Percentiles rank a stretch among this genome's conserved stretches.
Conservation (phyloP, 2,113 vertebrate species). For the human region DNA sequence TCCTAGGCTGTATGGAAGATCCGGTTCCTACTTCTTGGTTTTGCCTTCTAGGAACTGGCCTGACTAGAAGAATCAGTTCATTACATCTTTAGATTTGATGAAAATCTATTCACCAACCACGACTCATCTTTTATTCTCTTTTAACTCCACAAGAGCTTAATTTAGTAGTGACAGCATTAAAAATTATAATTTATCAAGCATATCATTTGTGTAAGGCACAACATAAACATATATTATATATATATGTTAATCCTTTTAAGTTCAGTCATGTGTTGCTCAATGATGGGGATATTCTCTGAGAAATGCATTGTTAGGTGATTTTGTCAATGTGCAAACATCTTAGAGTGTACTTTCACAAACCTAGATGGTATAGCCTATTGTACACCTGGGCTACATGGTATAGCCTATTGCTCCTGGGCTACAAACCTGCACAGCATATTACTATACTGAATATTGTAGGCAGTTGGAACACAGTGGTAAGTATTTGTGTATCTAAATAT, state of each 20-base stretch:
- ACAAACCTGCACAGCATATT: not conserved
- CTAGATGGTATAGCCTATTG: not conserved
- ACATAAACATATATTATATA: not conserved
- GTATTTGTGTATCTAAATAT: not conserved
- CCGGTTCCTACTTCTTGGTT: not conserved
- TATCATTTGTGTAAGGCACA: not conserved
- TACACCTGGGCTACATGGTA: not conserved
- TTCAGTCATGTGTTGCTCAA: not conserved
- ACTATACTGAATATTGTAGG: not conserved
- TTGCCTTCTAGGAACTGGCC: slow-evolving; percentile 14
- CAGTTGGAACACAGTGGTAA: not conserved
- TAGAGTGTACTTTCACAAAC: not conserved
- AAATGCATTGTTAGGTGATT: not conserved
- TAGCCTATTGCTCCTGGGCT: not conserved
- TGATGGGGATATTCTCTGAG: not conserved
- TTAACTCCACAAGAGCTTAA: not conserved
- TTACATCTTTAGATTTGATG: not conserved
- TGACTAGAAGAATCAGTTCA: not conserved
- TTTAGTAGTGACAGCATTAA: not conserved
- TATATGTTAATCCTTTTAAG: slow-evolving; percentile 1
- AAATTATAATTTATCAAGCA: slow-evolving; percentile 11
- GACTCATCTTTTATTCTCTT: slow-evolving; percentile 46
- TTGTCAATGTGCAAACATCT: not conserved
- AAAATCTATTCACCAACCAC: slow-evolving; percentile 26
- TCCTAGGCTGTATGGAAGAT: not conserved